A percentile compares a stretch with the other conserved stretches of the same genome.
Conservation (phyloP, 64 coral and sea anemone genomes). For the Catalaphyllia jardinei region DNA sequence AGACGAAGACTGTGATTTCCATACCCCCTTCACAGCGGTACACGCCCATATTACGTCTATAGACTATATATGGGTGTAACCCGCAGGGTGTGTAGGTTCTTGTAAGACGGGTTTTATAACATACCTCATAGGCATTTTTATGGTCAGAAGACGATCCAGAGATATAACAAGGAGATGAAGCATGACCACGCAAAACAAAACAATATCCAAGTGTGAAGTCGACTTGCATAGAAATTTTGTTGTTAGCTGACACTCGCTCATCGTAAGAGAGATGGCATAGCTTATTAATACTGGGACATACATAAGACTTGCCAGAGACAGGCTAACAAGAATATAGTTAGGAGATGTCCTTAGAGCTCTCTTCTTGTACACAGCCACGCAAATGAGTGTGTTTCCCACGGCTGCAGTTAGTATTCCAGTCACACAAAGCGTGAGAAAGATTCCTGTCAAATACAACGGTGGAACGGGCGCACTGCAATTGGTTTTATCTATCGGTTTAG, state of each 20-base stretch:
- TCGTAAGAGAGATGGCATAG: constrained; percentile 16
- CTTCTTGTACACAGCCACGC: constrained; percentile 9
- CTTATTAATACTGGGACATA: constrained; percentile 1
- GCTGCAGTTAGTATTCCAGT: neutral
- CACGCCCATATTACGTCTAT: no score
- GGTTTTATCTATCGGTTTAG: no score
- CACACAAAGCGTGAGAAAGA: constrained; percentile 13
- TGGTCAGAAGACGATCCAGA: constrained; percentile 23
- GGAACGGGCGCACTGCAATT: neutral
- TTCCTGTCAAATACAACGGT: neutral
- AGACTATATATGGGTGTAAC: no score
- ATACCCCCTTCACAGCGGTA: no score
- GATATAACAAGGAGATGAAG: neutral
- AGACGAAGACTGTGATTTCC: no score
- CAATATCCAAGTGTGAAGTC: constrained; percentile 10
- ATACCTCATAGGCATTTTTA: constrained; percentile 31
- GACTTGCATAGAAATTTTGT: neutral
- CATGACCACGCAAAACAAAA: constrained; percentile 24
- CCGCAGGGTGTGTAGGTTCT: neutral
- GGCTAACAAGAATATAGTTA: constrained; percentile 19
- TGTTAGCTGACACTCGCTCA: neutral
- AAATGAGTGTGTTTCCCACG: constrained; percentile 1
- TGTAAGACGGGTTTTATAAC: neutral
- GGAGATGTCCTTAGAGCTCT: neutral
- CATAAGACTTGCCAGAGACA: constrained; percentile 10